These are phyloP conservation scores for Eulemur macaco DNA, from an alignment of 2,113 vertebrate species.

Conservation along the genomic window DNA sequence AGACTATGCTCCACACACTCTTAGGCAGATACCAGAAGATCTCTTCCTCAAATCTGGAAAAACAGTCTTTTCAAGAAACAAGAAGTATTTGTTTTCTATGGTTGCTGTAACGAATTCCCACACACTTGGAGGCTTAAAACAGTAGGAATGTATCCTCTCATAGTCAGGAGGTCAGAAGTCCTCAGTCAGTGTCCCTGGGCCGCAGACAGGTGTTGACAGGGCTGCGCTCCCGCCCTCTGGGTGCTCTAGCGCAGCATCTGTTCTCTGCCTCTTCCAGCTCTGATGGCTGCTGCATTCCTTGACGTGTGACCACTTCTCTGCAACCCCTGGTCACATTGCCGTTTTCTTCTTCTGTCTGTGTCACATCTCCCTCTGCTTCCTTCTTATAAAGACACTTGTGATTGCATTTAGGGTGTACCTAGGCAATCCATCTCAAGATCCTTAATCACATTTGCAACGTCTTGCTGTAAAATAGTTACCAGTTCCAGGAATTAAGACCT, in stretches of 20 bases:
- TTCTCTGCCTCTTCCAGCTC: neutral
- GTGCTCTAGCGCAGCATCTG: neutral
- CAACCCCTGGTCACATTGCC: neutral
- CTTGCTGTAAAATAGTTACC: neutral
- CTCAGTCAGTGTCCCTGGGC: neutral
- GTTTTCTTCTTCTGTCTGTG: neutral
- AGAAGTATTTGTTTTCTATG: neutral
- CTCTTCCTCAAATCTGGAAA: slow-evolving; percentile 29
- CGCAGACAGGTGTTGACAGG: neutral
- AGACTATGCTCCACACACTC: neutral
- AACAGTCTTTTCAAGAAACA: neutral
- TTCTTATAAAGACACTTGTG: neutral
- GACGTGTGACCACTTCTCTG: neutral
- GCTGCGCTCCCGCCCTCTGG: neutral
- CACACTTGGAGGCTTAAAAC: neutral
- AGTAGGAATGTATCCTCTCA: neutral
- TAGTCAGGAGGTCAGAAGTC: neutral
- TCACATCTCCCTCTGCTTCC: neutral
- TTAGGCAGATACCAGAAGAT: neutral
- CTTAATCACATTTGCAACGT: neutral
- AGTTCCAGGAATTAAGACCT: neutral
- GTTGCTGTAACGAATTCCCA: neutral
- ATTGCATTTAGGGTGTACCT: neutral
- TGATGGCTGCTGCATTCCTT: neutral
- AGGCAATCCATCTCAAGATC: neutral